Percentiles rank a stretch among this genome's conserved stretches.
Conservation (phyloP, 1,140 invertebrate genomes). For the Drosophila funebris region DNA sequence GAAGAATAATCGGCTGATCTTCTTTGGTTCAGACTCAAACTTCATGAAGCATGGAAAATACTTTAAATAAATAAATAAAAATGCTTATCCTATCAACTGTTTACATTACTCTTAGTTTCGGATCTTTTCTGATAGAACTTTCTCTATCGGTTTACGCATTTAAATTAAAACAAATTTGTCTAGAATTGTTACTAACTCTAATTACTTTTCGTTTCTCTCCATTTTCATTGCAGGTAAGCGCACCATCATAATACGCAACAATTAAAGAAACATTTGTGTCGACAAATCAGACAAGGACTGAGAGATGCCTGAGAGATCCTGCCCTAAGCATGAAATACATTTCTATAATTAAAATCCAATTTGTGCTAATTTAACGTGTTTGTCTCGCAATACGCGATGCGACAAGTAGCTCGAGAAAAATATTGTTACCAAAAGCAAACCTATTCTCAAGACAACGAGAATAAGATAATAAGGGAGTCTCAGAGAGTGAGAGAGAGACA, state of each 20-base stretch:
- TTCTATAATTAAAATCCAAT: constrained; percentile 68
- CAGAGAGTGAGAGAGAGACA: neutral
- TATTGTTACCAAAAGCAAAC: constrained; percentile 44
- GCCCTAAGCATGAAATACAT: neutral
- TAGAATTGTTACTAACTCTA: no score
- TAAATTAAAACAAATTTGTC: neutral
- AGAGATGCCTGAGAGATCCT: neutral
- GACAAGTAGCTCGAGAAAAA: constrained; percentile 15
- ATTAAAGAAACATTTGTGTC: neutral
- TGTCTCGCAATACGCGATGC: constrained; percentile 49
- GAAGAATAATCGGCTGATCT: no score
- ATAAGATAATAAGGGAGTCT: constrained; percentile 1
- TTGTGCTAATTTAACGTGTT: constrained; percentile 63
- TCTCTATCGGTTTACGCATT: neutral
- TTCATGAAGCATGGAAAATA: no score
- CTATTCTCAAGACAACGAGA: neutral
- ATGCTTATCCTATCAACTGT: no score
- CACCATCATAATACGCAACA: neutral
- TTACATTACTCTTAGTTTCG: no score
- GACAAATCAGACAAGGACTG: neutral
- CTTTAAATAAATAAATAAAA: no score
- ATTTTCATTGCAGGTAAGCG: neutral
- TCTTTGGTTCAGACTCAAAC: no score
- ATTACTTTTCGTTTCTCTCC: neutral
- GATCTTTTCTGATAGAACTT: no score